These are phyloP conservation scores for Epinephelus moara DNA, from an alignment of 2,113 vertebrate species.

Conservation along the genomic window DNA sequence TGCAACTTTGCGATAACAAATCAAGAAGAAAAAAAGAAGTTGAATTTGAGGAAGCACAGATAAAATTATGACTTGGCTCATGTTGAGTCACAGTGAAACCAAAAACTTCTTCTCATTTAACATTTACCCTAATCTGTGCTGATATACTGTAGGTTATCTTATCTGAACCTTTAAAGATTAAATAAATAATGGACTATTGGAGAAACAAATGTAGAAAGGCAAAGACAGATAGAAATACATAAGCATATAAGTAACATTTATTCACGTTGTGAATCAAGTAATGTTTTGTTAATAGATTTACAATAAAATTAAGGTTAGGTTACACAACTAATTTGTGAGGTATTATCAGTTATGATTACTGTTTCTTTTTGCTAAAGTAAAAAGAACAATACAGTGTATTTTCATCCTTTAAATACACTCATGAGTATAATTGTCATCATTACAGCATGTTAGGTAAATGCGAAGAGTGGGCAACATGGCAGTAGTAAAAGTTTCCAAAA, in stretches of 20 bases:
- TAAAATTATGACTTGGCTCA: slow-evolving; percentile 24
- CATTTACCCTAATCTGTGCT: background rate
- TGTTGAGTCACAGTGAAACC: slow-evolving; percentile 46
- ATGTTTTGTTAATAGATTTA: background rate
- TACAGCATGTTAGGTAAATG: too few species aligned
- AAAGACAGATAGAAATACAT: background rate
- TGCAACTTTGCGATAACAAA: background rate
- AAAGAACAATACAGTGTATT: too few species aligned
- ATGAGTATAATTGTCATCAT: too few species aligned
- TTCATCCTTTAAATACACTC: too few species aligned
- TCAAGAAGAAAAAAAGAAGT: background rate
- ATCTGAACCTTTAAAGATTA: background rate
- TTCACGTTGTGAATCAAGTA: background rate
- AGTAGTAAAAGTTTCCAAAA: too few species aligned
- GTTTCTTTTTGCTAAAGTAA: too few species aligned
- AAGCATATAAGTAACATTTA: background rate
- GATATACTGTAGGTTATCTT: background rate
- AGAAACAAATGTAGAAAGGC: background rate
- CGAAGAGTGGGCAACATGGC: too few species aligned
- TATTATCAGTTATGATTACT: too few species aligned
- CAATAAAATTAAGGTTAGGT: too few species aligned
- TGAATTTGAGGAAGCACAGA: slow-evolving; percentile 26
- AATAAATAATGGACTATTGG: background rate
- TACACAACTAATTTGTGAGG: too few species aligned
- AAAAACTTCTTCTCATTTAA: background rate